Conservation (phyloP, 2,888 invertebrate genomes). For the Heteropelma amictum region DNA sequence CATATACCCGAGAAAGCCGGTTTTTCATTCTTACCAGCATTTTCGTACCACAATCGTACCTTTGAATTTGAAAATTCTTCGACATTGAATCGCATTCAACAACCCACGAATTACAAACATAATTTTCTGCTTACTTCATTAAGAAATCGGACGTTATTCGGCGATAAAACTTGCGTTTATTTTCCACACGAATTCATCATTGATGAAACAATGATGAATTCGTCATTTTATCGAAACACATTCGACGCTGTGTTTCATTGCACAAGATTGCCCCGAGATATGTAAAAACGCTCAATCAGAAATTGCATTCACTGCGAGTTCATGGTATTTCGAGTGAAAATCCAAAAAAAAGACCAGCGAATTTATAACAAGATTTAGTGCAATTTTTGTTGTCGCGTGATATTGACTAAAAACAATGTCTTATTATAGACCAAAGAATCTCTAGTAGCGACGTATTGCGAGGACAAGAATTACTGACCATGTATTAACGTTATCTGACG, state of each 20-base stretch:
- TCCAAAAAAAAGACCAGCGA: not conserved
- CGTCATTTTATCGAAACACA: too few species aligned
- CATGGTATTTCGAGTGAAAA: not conserved
- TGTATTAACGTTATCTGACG: constrained; percentile 4
- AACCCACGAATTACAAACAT: too few species aligned
- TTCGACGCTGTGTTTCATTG: not conserved
- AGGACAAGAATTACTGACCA: not conserved
- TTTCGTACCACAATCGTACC: too few species aligned
- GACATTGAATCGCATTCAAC: too few species aligned
- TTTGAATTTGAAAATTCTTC: too few species aligned
- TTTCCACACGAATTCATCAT: too few species aligned
- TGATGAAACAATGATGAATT: too few species aligned
- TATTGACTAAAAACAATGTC: constrained; percentile 2
- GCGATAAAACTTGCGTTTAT: too few species aligned
- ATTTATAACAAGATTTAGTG: not conserved
- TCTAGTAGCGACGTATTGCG: constrained; percentile 42
- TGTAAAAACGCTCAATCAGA: not conserved
- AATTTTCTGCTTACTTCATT: too few species aligned
- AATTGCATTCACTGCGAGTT: not conserved
- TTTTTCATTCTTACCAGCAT: too few species aligned
- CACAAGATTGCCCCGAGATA: not conserved
- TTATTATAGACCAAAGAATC: constrained; percentile 38
- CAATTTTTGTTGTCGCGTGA: not conserved
- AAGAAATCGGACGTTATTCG: too few species aligned
- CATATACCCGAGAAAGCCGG: too few species aligned